Base-by-base conservation (phyloP, 2,888 invertebrate genomes). In the Plutella xylostella region DNA sequence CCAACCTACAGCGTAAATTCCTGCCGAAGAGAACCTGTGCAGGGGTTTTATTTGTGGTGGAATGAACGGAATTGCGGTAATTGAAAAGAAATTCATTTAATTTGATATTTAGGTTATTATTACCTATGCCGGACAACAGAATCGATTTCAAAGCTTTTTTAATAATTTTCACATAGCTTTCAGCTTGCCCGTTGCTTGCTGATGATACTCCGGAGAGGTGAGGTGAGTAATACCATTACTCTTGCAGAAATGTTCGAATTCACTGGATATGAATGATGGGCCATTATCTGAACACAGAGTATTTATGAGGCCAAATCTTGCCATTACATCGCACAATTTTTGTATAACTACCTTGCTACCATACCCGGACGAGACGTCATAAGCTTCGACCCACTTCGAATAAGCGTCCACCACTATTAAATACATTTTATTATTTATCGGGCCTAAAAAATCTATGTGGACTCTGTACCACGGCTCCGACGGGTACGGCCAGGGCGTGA, bases 401-500 rank as follows among this genome's bases (percentile, higher is more conserved):
- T 40, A 38, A n/a, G 42, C 53, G 30, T 57, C 53, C 3, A 55
- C 55, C 3, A 53, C 44, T 6, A 55, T 31, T 25, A 53, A 39
- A 37, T 50, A 53, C 38, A 46, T 43, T 4, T 41, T 42, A 15
- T 43, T 25, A 21, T 52, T 43, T 2, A 57, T 39, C 0, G 52
- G 57, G 4, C 55, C 57, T 14, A 54, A 35, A 38, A 57, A 55
- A 39, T 59, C 56, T 1, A 55, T 11, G 25, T 56, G 58, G 7
- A 56, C 6, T 3, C 56, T 40, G 25, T 53, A 39, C 21, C 56
- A 57, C 0, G 51, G 45, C 0, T 44, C 20, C 1, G 49, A 48
- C 1, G 55, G 54, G 15, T 43, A 35, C 7, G 41, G 21, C 55
- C 56, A 56, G 1, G 45, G 48, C 9, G 52, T 45, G 15, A 48